Conservation (phyloP, 92 coral and sea anemone species). For the Blastomussa wellsi region DNA sequence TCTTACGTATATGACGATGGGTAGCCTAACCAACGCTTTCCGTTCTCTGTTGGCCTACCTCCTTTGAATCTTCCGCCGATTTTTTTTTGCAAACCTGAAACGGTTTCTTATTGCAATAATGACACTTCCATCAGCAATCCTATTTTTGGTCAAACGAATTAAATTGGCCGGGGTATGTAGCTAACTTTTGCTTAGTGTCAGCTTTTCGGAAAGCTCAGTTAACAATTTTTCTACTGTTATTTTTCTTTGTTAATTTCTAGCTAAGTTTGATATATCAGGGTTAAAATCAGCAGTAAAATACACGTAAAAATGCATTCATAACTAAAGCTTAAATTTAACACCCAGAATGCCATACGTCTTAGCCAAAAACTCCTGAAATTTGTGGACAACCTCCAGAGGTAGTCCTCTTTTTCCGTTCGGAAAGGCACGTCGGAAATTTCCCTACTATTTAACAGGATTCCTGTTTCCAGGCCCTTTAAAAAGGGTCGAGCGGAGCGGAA, state of each 20-base stretch:
- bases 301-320: not conserved
- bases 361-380: not conserved
- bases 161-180: no score
- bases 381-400: no score
- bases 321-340: not conserved
- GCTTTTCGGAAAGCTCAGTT: not conserved
- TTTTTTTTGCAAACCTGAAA: not conserved
- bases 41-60: not conserved
- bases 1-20: not conserved
- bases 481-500: no score
- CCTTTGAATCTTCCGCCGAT: not conserved
- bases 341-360: not conserved
- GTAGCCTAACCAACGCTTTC: not conserved
- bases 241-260: not conserved
- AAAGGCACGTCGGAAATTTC: no score
- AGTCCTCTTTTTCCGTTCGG: no score
- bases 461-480: no score
- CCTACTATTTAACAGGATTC: no score
- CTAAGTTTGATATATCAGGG: not conserved
- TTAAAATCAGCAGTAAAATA: not conserved
- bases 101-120: not conserved
- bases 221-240: not conserved
- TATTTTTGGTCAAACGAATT: not conserved
- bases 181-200: not conserved
- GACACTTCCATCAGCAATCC: not conserved